Evolutionary conservation across 2,888 invertebrate species (phyloP), one percentile per base, ranked within the genome.

Genomic region (Drosophila engyochracea): DNA sequence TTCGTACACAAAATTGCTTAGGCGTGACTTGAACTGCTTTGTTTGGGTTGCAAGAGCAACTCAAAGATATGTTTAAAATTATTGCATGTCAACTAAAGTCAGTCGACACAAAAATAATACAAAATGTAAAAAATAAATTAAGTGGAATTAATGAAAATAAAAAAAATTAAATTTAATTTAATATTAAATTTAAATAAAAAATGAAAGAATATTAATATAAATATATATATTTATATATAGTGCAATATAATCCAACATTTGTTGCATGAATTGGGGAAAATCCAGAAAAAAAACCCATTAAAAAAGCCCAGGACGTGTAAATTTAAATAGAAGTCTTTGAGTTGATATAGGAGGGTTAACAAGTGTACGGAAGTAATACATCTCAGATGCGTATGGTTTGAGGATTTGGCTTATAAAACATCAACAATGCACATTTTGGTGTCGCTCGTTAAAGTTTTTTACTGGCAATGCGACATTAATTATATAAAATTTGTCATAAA

Each of bases 391-490:
- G 4, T n/a, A 49, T 39, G n/a, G 35, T 9, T 51, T n/a, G n/a
- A 44, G 41, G 30, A 31, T 57, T 63, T 55, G 63, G 59, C n/a
- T 31, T 67, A 35, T 72, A 67, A 72, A 82, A 67, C 47, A 54
- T 39, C 60, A 74, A 60, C 25, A 59, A 70, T 75, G 59, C 60
- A 70, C 72, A 85, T 79, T 88, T 72, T 73, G 60, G 65, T 65
- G 83, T 70, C 89, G 84, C 62, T 66, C 79, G 68, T 79, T 53
- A 79, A 78, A 65, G 28, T 47, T 78, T 25, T 78, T 79, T 67
- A 82, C 67, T 65, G 16, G 58, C 75, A 79, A 79, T 74, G 64
- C 58, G 54, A 65, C 76, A 82, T 61, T 79, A 67, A 74, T 82
- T 79, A 70, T 61, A 47, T 74, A 66, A 66, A 74, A 63, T 53